These are phyloP conservation scores for Entomyzon cyanotis DNA, from an alignment of 2,113 vertebrate species.

Conservation along the genomic window DNA sequence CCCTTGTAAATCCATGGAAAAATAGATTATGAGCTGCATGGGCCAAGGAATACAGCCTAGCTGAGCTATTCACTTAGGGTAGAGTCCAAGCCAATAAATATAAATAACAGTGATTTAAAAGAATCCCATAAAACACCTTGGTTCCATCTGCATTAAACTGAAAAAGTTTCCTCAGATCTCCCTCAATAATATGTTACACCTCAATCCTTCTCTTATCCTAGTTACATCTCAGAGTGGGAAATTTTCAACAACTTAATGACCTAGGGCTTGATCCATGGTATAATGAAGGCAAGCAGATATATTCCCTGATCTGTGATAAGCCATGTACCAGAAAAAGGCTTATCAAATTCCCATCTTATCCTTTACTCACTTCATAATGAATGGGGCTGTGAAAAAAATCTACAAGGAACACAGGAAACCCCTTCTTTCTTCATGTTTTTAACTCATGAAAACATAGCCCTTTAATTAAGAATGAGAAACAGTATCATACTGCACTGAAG, in stretches of 20 bases:
- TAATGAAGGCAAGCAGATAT: background rate
- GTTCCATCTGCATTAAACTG: background rate
- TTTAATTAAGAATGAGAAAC: background rate
- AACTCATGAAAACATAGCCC: background rate
- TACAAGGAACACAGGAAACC: background rate
- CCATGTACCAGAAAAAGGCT: background rate
- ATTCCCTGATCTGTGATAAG: background rate
- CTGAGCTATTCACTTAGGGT: background rate
- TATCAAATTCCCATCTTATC: background rate
- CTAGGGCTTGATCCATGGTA: background rate
- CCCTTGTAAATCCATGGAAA: background rate
- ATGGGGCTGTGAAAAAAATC: background rate
- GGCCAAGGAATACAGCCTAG: background rate
- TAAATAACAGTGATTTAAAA: background rate
- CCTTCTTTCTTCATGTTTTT: background rate
- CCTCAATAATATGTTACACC: background rate
- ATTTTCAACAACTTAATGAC: background rate
- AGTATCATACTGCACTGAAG: background rate
- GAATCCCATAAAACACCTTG: background rate
- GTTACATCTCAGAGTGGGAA: background rate
- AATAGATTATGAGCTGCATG: background rate
- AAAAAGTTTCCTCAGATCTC: background rate
- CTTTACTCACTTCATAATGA: background rate
- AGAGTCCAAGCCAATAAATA: background rate
- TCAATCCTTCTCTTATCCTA: background rate